Evolutionary conservation across 2,113 vertebrate species (phyloP), one percentile per base, ranked within the genome.

Genomic region (Symphodus melops): DNA sequence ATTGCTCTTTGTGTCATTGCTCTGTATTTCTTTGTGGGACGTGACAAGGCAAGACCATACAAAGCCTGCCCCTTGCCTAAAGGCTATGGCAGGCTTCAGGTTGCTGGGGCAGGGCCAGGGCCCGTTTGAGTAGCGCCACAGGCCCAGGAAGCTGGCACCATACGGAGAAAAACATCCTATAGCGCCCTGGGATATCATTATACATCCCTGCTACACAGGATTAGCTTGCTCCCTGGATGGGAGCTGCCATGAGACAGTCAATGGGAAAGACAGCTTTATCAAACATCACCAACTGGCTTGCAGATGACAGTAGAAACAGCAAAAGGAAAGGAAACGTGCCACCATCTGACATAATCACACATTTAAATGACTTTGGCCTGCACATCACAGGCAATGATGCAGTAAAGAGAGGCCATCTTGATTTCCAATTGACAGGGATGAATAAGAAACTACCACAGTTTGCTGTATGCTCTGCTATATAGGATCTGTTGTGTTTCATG

Each of bases 1-100:
- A 95, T 95, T 95, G 93, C 90, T 92, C 94, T 93, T 96, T 93
- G 93, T 97, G 95, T 93, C 81, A 93, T 91, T 92, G 88, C 82
- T 95, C 94, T 94, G 95, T 94, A 91, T 93, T 90, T 90, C 92
- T 84, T 89, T 94, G 94, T 95, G 94, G 92, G 88, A 93, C 89
- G 94, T 95, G 95, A 95, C 93, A 92, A 87, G 93, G 85, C 90
- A 86, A 90, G 75, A 91, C 88, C 84, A 91, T 90, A 90, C 90
- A 93, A 93, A 87, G 92, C 91, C 94, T 91, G 86, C 88, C 86
- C 77, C 90, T 82, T 79, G 88, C 94, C 94, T 91, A 83, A 89
- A 78, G 93, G 93, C 91, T 69, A 64, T 39, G 79, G 42, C 85
- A 86, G 89, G 91, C 64, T 71, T 61, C 53, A 66, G 71, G 75